phyloP scores from a whole-genome alignment of 2,797 vertebrate species.

The Psittacula echo region DNA sequence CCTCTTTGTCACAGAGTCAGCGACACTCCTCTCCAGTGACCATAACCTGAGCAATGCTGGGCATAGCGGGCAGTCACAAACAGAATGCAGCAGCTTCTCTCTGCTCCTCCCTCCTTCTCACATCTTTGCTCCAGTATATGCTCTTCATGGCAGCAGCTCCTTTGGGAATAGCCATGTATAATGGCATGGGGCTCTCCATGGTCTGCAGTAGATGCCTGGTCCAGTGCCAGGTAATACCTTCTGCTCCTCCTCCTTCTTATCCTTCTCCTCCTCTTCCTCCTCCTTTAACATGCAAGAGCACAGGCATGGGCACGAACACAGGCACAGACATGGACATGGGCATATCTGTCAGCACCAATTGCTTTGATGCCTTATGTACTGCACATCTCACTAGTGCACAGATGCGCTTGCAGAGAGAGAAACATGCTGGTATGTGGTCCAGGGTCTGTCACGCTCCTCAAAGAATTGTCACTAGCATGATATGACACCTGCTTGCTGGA shows the following conservation, averaged over 20 bases:
- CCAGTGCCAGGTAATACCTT: neutral
- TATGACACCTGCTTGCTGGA: neutral
- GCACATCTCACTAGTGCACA: neutral
- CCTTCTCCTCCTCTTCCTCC: neutral
- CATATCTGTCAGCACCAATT: neutral
- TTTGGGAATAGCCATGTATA: neutral
- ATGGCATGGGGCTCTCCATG: neutral
- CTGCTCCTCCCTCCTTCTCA: neutral
- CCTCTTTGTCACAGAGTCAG: neutral
- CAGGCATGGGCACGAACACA: fast-evolving
- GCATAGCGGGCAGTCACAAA: fast-evolving
- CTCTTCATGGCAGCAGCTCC: neutral
- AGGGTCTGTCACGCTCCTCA: neutral
- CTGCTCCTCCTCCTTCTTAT: neutral
- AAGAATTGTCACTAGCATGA: neutral
- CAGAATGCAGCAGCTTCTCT: fast-evolving
- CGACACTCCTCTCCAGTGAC: neutral
- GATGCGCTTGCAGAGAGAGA: neutral
- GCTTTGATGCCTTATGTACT: neutral
- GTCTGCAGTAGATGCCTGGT: neutral
- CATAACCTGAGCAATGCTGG: neutral
- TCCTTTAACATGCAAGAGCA: neutral
- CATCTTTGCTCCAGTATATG: fast-evolving
- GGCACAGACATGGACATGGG: fast-evolving
- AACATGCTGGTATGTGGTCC: fast-evolving